phyloP scores from a whole-genome alignment of 2,797 vertebrate genomes.

The Graptemys geographica region DNA sequence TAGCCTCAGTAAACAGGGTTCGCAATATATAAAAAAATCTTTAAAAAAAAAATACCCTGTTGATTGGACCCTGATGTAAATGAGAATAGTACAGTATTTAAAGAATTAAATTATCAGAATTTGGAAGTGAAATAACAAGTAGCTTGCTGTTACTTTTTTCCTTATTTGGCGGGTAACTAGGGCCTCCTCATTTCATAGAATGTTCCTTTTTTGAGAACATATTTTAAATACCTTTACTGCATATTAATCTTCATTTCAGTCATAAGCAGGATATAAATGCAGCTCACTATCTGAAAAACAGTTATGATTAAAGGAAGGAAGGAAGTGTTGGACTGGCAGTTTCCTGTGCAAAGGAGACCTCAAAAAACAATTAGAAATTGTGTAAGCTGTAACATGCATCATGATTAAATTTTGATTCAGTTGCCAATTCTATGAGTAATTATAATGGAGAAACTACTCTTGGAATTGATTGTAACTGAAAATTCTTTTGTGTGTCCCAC shows the following conservation, averaged over 20 bases:
- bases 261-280: too few relatives aligned
- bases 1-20: not conserved
- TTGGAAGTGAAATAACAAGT: not conserved
- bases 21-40: not conserved
- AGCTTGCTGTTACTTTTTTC: not conserved
- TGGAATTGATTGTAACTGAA: not conserved
- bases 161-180: not conserved
- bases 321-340: not conserved
- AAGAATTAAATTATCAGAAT: not conserved
- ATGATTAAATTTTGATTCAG: not conserved
- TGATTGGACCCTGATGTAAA: not conserved
- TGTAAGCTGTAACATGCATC: not conserved
- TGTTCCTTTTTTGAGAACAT: not conserved
- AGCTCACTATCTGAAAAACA: not conserved
- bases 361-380: not conserved
- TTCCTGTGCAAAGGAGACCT: not conserved
- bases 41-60: not conserved
- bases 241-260: not conserved
- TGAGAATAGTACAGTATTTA: not conserved
- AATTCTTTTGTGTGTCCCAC: not conserved
- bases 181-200: not conserved
- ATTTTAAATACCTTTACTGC: not conserved
- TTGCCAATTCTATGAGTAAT: not conserved
- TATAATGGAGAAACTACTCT: not conserved
- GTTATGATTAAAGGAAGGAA: not conserved